phyloP scores from a whole-genome alignment of 2,888 invertebrate species.

The Nymphalis c-album region DNA sequence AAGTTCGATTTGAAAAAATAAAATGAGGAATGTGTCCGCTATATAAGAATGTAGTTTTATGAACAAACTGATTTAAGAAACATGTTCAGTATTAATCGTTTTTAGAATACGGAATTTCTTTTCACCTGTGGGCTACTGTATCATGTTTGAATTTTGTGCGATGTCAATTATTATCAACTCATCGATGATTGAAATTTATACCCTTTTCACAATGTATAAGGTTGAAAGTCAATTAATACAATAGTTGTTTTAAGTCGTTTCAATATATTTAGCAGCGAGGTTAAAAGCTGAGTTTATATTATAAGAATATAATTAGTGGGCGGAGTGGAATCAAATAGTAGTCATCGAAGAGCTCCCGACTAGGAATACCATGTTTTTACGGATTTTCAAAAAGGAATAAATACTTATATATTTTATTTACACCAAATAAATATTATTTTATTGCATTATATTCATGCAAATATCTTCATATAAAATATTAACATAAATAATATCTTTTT shows the following conservation, averaged over 20 bases:
- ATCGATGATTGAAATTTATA: conserved; percentile 8
- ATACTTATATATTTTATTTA: no score
- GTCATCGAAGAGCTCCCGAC: conserved; percentile 28
- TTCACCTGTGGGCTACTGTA: conserved; percentile 55
- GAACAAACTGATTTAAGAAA: conserved; percentile 40
- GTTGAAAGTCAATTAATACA: conserved; percentile 4
- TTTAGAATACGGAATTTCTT: conserved; percentile 41
- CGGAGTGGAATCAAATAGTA: conserved; percentile 63
- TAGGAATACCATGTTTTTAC: conserved; percentile 1
- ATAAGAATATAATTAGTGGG: conserved; percentile 81
- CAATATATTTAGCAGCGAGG: conserved; percentile 39
- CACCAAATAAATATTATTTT: no score
- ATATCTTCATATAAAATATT: no score
- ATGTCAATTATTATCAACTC: conserved; percentile 40
- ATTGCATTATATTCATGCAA: no score
- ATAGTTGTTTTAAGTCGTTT: conserved; percentile 38
- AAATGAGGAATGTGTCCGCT: background rate
- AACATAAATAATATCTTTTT: no score
- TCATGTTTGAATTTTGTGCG: conserved; percentile 46
- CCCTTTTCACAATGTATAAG: background rate
- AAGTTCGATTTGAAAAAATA: background rate
- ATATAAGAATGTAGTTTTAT: conserved; percentile 25
- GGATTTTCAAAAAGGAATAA: no score
- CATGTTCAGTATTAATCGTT: conserved; percentile 45
- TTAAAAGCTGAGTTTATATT: conserved; percentile 77